Conservation (phyloP, 2,113 vertebrate species). For the Tetraodon nigroviridis region DNA sequence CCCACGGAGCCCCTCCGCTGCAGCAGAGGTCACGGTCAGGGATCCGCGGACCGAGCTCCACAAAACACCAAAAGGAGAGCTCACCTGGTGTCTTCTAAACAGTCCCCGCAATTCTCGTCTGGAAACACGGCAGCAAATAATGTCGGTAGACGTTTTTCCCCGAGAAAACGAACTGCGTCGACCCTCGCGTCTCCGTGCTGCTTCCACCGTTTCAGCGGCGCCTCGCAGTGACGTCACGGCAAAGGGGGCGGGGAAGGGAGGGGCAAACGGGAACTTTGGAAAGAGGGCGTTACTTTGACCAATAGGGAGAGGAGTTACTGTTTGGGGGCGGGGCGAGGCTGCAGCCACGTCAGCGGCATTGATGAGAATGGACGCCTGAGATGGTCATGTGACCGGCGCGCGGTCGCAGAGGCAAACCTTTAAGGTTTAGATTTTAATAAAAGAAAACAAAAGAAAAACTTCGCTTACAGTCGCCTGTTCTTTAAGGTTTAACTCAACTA, state of each 20-base stretch:
- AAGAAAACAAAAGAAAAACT: too few species aligned
- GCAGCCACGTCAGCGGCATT: slow-evolving; percentile 33
- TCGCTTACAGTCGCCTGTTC: too few species aligned
- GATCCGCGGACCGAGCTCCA: not conserved
- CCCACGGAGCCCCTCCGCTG: not conserved
- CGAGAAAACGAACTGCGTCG: not conserved
- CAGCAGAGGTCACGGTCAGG: slow-evolving; percentile 42
- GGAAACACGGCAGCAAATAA: not conserved
- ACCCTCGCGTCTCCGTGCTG: not conserved
- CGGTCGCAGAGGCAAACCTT: not conserved
- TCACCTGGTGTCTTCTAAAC: slow-evolving; percentile 21
- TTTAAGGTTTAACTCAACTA: too few species aligned
- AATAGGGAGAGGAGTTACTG: slow-evolving; percentile 1
- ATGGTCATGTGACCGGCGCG: slow-evolving; percentile 11
- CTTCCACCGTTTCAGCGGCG: slow-evolving; percentile 13
- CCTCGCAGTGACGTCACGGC: slow-evolving; percentile 19
- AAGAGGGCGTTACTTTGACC: slow-evolving; percentile 5
- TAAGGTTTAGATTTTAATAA: too few species aligned
- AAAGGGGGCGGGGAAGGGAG: not conserved
- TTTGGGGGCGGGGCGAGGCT: not conserved
- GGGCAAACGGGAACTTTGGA: rapidly evolving
- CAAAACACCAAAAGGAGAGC: not conserved
- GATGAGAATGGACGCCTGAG: not conserved
- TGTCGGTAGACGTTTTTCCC: too few species aligned
- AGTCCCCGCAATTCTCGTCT: not conserved